Base-by-base conservation (phyloP, 2,888 invertebrate species). In the Andrena chrysosceles region DNA sequence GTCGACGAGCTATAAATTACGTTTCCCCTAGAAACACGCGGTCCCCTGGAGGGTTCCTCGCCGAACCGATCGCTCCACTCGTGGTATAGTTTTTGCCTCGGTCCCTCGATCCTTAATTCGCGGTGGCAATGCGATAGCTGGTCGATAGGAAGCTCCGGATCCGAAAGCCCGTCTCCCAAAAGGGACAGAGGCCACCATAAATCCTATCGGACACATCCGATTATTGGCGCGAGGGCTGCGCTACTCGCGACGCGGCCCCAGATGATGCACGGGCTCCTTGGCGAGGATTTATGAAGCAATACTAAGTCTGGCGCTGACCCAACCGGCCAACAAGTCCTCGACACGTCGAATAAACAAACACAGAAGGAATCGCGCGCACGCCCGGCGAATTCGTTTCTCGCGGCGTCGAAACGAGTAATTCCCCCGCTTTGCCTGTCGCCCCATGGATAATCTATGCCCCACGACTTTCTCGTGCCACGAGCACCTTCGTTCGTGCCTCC, bases 241-340 rank as follows among this genome's bases (percentile, higher is more conserved):
- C 89, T 89, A 91, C 90, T 91, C 89, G 91, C 89, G 90, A 91
- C 91, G 89, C 91, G 89, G 89, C 89, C 85, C 87, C 81, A 89
- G 88, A 91, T 92, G 92, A 92, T 90, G 89, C 90, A 91, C 84
- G 83, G 88, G 86, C 87, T 91, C 84, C 91, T 91, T 91, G 86
- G 80, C 60, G 69, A 87, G 88, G 87, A 92, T 92, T 92, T 92
- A 92, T 91, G 92, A 91, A 91, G 92, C 91, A 92, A 92, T 92
- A 91, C 91, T 87, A 87, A 84, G 87, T 89, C 90, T 92, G 92
- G 92, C 92, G 88, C 77, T 86, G 89, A 83, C 88, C 92, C 92
- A 92, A 86, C 86, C 90, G 88, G 85, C 88, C 90, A 90, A 91
- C 89, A 89, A 89, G 88, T 90, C 84, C 86, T 81, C 88, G 84